A percentile compares a stretch with the other conserved stretches of the same genome.
Conservation (phyloP, 2,888 invertebrate genomes). For the Auanema freiburgensis region DNA sequence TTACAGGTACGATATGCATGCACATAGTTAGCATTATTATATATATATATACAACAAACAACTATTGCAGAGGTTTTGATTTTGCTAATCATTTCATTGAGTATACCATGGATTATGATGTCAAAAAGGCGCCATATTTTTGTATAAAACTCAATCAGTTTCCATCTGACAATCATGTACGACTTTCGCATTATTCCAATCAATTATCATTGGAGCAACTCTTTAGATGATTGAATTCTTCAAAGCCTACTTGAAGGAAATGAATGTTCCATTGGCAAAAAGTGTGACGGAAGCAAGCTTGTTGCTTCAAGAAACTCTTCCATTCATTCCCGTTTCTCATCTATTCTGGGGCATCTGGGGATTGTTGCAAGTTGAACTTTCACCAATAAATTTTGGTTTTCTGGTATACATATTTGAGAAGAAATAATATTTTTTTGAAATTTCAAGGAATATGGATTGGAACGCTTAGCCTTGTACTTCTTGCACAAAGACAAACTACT, state of each 20-base stretch:
- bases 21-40: slow-evolving; percentile 1
- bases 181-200: not conserved
- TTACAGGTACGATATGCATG: slow-evolving; percentile 69
- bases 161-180: slow-evolving; percentile 35
- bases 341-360: slow-evolving; percentile 92
- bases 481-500: slow-evolving; percentile 44
- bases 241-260: slow-evolving; percentile 43
- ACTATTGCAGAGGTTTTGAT: slow-evolving; percentile 82
- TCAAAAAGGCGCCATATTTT: slow-evolving; percentile 78
- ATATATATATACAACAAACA: slow-evolving; percentile 5
- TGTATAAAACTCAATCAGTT: slow-evolving; percentile 67
- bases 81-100: slow-evolving; percentile 92
- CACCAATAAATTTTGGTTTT: slow-evolving; percentile 63
- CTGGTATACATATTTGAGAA: slow-evolving; percentile 31
- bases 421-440: slow-evolving; percentile 9
- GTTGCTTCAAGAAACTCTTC: slow-evolving; percentile 76
- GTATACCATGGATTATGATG: slow-evolving; percentile 84
- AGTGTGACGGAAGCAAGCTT: not conserved
- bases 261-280: slow-evolving; percentile 5
- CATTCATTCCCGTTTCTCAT: slow-evolving; percentile 84
- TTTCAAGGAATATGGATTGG: slow-evolving; percentile 57
- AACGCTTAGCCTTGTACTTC: slow-evolving; percentile 56
- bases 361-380: slow-evolving; percentile 61
- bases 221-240: slow-evolving; percentile 50
- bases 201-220: not conserved